Evolutionary conservation across 2,888 invertebrate genomes (phyloP).

Genomic region (Dione juno): DNA sequence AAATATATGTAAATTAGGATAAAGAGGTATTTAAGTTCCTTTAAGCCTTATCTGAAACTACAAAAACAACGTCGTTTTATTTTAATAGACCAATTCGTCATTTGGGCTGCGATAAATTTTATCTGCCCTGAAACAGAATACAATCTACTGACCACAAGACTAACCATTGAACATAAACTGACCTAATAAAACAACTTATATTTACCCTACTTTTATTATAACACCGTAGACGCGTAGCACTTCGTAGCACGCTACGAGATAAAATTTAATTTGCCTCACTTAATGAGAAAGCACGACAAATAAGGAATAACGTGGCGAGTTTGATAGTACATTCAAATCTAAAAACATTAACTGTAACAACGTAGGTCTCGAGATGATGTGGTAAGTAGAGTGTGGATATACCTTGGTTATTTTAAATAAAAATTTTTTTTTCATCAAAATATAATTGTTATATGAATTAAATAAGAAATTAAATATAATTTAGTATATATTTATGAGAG

Average conservation of each 20-base stretch:
- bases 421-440: background rate
- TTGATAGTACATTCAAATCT: conserved; percentile 84
- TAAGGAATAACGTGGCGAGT: conserved; percentile 80
- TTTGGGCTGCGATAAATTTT: too few species aligned
- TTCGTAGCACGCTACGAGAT: conserved; percentile 54
- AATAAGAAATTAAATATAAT: background rate
- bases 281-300: conserved; percentile 78
- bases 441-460: background rate
- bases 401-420: conserved; percentile 16
- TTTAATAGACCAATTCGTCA: too few species aligned
- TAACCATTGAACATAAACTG: background rate
- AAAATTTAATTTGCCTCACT: conserved; percentile 72
- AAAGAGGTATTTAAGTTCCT: too few species aligned
- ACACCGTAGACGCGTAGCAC: conserved; percentile 27
- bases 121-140: too few species aligned
- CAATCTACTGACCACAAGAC: too few species aligned
- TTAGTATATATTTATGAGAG: background rate
- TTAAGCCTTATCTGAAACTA: too few species aligned
- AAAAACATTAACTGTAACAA: conserved; percentile 81
- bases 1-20: too few species aligned
- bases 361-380: conserved; percentile 59
- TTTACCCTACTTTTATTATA: background rate
- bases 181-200: background rate
- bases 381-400: conserved; percentile 55
- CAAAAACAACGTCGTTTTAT: too few species aligned